phyloP scores from a whole-genome alignment of 2,888 invertebrate species.

The Buathra laborator region DNA sequence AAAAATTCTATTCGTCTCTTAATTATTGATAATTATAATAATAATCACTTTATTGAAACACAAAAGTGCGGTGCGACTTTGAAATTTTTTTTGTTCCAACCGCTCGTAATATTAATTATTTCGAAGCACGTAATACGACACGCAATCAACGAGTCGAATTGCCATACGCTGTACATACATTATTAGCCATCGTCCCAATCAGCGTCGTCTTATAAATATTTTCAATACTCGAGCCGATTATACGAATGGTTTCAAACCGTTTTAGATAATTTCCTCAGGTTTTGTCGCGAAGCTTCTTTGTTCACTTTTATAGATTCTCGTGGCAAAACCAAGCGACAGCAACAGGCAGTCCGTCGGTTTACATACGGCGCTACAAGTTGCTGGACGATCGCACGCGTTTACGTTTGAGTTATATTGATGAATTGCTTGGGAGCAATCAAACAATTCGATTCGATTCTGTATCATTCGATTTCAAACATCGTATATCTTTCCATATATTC shows the following conservation, averaged over 20 bases:
- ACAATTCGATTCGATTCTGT: too few species aligned
- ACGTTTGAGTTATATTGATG: too few species aligned
- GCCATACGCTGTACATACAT: neutral
- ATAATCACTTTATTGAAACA: too few species aligned
- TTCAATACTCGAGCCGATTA: conserved; percentile 19
- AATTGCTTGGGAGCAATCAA: too few species aligned
- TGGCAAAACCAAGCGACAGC: conserved; percentile 34
- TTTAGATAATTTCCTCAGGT: neutral
- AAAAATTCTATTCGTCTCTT: too few species aligned
- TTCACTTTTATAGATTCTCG: conserved; percentile 40
- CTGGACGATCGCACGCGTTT: neutral
- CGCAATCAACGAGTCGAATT: neutral
- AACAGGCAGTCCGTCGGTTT: conserved; percentile 23
- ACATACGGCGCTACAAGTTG: conserved; percentile 2
- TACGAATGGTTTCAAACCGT: conserved; percentile 14
- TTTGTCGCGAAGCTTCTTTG: conserved; percentile 14
- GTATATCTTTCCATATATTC: too few species aligned
- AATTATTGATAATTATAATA: too few species aligned
- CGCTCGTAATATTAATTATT: neutral
- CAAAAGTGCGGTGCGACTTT: neutral
- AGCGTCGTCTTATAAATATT: neutral
- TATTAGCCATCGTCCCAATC: neutral
- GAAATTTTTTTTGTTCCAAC: neutral
- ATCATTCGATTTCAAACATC: too few species aligned
- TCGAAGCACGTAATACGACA: neutral